Percentiles rank a stretch among this genome's conserved stretches.
phyloP scores from a whole-genome alignment of 2,797 vertebrate genomes.

The Triplophysa bombifrons region DNA sequence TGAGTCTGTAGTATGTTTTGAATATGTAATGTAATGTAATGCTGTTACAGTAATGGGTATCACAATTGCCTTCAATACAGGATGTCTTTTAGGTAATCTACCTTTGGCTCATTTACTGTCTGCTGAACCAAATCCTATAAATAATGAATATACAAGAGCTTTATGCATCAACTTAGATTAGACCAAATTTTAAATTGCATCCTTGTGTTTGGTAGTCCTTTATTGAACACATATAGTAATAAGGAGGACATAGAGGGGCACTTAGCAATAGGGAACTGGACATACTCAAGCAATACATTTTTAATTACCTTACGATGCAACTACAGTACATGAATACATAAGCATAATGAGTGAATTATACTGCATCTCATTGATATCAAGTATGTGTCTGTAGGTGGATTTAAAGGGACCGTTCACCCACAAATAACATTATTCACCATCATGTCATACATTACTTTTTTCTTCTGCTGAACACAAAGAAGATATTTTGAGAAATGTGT shows the following conservation, averaged over 20 bases:
- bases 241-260: background rate
- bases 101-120: conserved; percentile 34
- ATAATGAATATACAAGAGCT: background rate
- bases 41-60: conserved; percentile 8
- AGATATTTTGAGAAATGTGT: too few relatives aligned
- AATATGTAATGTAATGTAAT: conserved; percentile 4
- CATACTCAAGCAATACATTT: conserved; percentile 16
- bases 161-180: background rate
- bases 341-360: background rate
- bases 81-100: conserved; percentile 3
- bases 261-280: conserved; percentile 27
- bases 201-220: background rate
- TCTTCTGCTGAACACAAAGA: too few relatives aligned
- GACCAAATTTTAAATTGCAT: background rate
- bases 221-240: conserved; percentile 20
- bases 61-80: background rate
- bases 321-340: conserved; percentile 20
- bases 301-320: background rate
- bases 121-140: background rate
- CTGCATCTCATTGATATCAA: background rate
- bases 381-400: background rate
- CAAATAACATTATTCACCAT: too few relatives aligned
- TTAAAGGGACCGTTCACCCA: background rate
- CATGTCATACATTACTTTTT: too few relatives aligned
- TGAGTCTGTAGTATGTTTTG: conserved; percentile 5